phyloP scores from a whole-genome alignment of 1,140 invertebrate genomes.

The Subanguina moxae region DNA sequence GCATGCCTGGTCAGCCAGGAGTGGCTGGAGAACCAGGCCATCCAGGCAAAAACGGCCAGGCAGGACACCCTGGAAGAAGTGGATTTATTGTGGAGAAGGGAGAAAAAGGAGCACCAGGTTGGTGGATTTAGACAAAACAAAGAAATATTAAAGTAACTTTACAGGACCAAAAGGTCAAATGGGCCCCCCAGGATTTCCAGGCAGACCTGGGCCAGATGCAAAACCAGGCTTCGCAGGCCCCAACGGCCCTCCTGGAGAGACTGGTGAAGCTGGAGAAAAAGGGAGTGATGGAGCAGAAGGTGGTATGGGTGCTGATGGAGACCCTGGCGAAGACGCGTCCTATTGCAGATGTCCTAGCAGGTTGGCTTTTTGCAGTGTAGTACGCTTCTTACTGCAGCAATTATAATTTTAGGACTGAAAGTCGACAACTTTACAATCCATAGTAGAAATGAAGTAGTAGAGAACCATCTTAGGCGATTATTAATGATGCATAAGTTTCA shows the following conservation, averaged over 20 bases:
- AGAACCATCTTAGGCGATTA: no score
- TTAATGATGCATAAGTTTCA: no score
- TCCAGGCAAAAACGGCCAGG: conserved; percentile 3
- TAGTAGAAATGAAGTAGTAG: no score
- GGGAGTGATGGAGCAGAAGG: conserved; percentile 11
- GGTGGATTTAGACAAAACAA: not conserved
- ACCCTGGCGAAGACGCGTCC: conserved; percentile 16
- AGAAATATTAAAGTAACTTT: not conserved
- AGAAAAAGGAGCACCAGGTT: conserved; percentile 17
- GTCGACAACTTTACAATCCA: no score
- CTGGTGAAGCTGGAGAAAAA: conserved; percentile 12
- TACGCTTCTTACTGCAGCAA: no score
- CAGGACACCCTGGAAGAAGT: conserved; percentile 21
- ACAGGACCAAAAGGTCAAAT: conserved; percentile 17
- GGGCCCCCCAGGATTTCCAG: conserved; percentile 11
- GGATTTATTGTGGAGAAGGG: conserved; percentile 11
- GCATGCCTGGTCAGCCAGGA: conserved; percentile 12
- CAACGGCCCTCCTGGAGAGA: conserved; percentile 5
- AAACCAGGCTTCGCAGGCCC: conserved; percentile 17
- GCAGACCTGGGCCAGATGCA: conserved; percentile 14
- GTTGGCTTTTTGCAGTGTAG: no score
- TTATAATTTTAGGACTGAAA: no score
- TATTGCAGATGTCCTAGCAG: not conserved
- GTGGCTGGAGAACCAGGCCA: conserved; percentile 6
- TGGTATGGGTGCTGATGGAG: conserved; percentile 16